These are phyloP conservation scores for Acanthosoma haemorrhoidale DNA, from an alignment of 2,888 invertebrate genomes.

Conservation along the genomic window DNA sequence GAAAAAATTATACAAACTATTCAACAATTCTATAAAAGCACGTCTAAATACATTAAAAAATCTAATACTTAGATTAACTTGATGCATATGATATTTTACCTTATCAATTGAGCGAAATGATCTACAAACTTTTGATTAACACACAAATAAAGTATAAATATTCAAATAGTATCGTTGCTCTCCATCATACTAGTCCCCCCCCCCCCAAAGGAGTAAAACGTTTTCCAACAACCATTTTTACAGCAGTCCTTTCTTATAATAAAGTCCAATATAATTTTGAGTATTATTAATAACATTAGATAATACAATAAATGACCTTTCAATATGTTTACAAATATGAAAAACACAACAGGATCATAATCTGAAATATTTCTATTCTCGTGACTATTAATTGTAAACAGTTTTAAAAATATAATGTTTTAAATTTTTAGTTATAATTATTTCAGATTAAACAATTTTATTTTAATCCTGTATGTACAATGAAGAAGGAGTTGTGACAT, in stretches of 20 bases:
- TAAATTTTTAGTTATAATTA: slow-evolving; percentile 1
- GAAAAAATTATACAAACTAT: slow-evolving; percentile 27
- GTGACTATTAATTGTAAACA: neutral
- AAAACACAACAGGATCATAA: neutral
- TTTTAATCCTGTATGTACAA: slow-evolving; percentile 1
- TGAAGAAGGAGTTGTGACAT: neutral
- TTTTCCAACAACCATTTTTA: neutral
- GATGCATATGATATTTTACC: slow-evolving; percentile 29
- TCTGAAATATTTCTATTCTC: neutral
- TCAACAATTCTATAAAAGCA: slow-evolving; percentile 38
- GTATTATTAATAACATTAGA: neutral
- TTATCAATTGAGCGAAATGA: slow-evolving; percentile 31
- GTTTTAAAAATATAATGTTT: neutral
- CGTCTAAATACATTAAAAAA: slow-evolving; percentile 38
- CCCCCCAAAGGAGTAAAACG: neutral
- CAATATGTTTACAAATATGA: neutral
- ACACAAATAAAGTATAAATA: slow-evolving; percentile 23
- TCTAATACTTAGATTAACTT: slow-evolving; percentile 37
- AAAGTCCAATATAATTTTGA: neutral
- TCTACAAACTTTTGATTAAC: slow-evolving; percentile 21
- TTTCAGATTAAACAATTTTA: neutral
- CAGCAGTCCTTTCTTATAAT: neutral
- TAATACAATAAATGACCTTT: neutral
- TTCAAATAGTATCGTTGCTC: slow-evolving; percentile 21
- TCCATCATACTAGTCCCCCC: neutral